Percentiles rank a stretch among this genome's conserved stretches.
Conservation (phyloP, 2,797 vertebrate genomes). For the Graptemys geographica region DNA sequence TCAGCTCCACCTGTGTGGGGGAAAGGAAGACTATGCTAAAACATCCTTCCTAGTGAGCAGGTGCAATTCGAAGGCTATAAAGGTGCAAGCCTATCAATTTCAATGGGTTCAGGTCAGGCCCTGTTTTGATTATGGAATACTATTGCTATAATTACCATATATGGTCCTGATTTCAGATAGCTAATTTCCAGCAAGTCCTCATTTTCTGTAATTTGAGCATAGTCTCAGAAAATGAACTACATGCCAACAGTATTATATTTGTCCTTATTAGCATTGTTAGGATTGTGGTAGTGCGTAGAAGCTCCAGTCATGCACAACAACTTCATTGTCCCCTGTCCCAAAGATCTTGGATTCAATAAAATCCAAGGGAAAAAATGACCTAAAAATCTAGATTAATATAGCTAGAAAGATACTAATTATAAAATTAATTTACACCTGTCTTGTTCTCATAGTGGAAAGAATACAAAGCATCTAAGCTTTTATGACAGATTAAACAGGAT, state of each 20-base stretch:
- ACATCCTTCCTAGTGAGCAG: not conserved
- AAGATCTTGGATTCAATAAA: not conserved
- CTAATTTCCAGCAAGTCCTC: not conserved
- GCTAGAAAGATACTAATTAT: fast-evolving
- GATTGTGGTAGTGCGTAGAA: not conserved
- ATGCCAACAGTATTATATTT: not conserved
- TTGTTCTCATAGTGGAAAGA: not conserved
- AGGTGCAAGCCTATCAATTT: not conserved
- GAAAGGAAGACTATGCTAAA: fast-evolving
- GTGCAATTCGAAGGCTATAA: not conserved
- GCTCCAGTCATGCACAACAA: not conserved
- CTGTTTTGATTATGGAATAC: not conserved
- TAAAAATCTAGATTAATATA: not conserved
- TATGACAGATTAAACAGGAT: not conserved
- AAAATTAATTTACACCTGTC: not conserved
- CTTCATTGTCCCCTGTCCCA: not conserved
- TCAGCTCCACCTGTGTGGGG: not conserved
- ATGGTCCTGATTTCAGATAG: not conserved
- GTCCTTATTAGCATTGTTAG: not conserved
- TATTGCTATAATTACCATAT: not conserved
- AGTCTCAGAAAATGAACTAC: not conserved
- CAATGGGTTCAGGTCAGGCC: not conserved
- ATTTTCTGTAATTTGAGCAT: not conserved
- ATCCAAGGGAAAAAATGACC: not conserved
- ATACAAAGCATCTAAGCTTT: not conserved